Evolutionary conservation across 2,888 invertebrate genomes (phyloP).

Genomic region (Ischnura elegans): DNA sequence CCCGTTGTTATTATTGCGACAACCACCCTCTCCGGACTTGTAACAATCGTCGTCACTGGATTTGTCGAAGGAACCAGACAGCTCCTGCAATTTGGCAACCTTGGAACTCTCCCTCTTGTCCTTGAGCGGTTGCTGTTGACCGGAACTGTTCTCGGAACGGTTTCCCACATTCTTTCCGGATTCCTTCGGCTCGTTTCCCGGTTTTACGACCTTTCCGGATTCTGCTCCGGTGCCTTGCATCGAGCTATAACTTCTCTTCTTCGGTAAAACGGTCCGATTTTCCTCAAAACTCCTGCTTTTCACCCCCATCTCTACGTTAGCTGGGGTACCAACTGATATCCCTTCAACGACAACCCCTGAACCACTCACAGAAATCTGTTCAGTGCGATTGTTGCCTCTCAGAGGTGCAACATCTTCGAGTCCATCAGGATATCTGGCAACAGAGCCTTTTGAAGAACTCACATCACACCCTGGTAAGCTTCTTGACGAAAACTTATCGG

Average conservation of each 20-base stretch:
- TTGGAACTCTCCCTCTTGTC: background rate
- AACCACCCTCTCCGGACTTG: background rate
- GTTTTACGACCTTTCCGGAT: background rate
- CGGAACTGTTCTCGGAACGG: background rate
- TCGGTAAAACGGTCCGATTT: slow-evolving; percentile 20
- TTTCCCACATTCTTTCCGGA: background rate
- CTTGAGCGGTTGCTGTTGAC: background rate
- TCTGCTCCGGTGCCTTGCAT: slow-evolving; percentile 3
- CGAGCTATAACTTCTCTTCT: slow-evolving; percentile 44
- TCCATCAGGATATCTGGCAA: background rate
- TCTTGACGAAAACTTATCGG: background rate
- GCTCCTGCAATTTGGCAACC: background rate
- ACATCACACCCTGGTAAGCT: background rate
- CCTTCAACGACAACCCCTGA: background rate
- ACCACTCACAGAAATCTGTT: background rate
- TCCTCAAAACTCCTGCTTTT: slow-evolving; percentile 34
- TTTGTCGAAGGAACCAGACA: background rate
- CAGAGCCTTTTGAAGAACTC: background rate
- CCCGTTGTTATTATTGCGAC: background rate
- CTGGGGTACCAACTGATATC: background rate
- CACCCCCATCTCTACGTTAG: slow-evolving; percentile 1
- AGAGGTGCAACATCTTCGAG: background rate
- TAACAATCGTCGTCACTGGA: background rate
- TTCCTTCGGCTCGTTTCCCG: background rate
- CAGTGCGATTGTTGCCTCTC: background rate